Conservation (phyloP, 2,888 invertebrate species). For the Branchellion lobata region DNA sequence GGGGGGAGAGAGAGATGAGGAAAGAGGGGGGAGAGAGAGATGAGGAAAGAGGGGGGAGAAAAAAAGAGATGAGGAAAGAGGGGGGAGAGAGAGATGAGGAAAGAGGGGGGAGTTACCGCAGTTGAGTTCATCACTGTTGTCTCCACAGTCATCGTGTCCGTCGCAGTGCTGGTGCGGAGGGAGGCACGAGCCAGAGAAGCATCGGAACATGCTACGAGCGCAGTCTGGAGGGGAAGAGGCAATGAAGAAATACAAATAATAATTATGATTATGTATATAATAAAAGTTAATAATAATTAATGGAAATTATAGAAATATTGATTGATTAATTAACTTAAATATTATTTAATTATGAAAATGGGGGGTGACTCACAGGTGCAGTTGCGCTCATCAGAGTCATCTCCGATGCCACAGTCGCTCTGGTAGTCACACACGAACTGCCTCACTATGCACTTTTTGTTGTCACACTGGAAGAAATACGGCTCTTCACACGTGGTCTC, state of each 20-base stretch:
- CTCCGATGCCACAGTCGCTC: constrained; percentile 48
- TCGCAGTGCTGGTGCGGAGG: constrained; percentile 26
- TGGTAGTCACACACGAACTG: constrained; percentile 48
- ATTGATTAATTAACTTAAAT: too few relatives aligned
- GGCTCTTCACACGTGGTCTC: constrained; percentile 19
- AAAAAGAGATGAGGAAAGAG: background rate
- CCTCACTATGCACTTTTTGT: constrained; percentile 46
- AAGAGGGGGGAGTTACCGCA: constrained; percentile 33
- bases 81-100: background rate
- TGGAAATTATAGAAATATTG: background rate
- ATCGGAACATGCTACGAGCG: background rate
- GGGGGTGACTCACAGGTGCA: constrained; percentile 42
- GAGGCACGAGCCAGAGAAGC: constrained; percentile 33
- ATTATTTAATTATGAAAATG: too few relatives aligned
- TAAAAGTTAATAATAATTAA: background rate
- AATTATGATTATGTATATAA: background rate
- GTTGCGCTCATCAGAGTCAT: constrained; percentile 48
- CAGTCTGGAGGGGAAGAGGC: constrained; percentile 19
- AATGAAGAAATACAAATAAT: background rate
- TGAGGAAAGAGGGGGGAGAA: too few relatives aligned
- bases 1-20: too few relatives aligned
- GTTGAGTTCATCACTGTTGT: constrained; percentile 43
- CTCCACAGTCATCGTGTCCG: constrained; percentile 40
- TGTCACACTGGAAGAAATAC: constrained; percentile 47
- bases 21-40: too few relatives aligned